phyloP scores from a whole-genome alignment of 2,797 vertebrate species.

The Arnoldichthys spilopterus region DNA sequence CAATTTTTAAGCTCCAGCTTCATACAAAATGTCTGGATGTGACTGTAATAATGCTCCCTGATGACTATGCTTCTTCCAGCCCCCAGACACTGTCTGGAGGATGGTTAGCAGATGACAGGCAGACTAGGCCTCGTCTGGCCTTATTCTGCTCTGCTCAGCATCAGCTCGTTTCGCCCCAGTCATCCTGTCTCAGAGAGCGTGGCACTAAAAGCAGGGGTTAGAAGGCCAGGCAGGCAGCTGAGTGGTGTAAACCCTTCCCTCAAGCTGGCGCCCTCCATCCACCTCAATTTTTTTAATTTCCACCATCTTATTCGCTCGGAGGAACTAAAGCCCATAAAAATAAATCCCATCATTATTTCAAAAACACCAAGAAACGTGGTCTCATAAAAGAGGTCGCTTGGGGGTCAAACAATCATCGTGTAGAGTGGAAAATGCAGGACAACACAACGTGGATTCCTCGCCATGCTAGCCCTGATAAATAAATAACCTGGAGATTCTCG shows the following conservation, averaged over 20 bases:
- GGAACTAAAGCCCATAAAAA: conserved; percentile 50
- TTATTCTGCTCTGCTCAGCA: conserved; percentile 47
- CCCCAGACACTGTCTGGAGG: conserved; percentile 46
- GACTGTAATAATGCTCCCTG: conserved; percentile 51
- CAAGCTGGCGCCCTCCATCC: not conserved
- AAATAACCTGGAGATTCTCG: conserved; percentile 62
- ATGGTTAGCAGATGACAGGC: conserved; percentile 62
- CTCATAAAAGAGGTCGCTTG: conserved; percentile 35
- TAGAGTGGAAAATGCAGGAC: not conserved
- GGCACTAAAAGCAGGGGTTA: conserved; percentile 17
- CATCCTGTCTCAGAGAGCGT: conserved; percentile 18
- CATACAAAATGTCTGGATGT: conserved; percentile 40
- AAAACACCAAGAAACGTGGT: conserved; percentile 35
- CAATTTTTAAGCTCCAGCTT: conserved; percentile 37
- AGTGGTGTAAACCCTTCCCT: conserved; percentile 11
- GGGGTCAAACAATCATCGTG: conserved; percentile 44
- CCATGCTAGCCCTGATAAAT: conserved; percentile 56
- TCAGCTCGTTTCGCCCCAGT: conserved; percentile 44
- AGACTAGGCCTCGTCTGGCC: conserved; percentile 36
- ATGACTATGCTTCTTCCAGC: conserved; percentile 39
- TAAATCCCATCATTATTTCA: conserved; percentile 55
- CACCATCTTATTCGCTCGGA: conserved; percentile 24
- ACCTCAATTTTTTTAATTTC: conserved; percentile 39
- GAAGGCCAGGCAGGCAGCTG: not conserved
- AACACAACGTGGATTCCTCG: conserved; percentile 16